phyloP scores from a whole-genome alignment of 2,888 invertebrate species.

The Myathropa florea region DNA sequence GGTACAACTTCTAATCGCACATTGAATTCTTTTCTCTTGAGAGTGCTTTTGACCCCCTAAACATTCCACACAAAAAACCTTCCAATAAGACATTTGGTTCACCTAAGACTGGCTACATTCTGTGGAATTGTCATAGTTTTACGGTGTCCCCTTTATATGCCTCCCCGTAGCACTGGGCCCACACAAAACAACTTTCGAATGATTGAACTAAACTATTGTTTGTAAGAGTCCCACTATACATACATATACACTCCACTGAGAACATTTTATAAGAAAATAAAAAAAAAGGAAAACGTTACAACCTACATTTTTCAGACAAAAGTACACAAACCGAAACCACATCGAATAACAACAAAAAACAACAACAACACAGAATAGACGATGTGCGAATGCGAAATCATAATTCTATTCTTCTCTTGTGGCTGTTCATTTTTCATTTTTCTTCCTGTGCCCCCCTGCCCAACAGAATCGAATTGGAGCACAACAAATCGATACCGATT shows the following conservation, averaged over 20 bases:
- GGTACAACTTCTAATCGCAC: conserved; percentile 26
- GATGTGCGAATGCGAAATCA: conserved; percentile 44
- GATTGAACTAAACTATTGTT: conserved; percentile 49
- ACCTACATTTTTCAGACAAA: conserved; percentile 54
- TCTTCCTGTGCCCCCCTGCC: neutral
- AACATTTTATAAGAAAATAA: neutral
- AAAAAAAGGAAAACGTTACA: conserved; percentile 35
- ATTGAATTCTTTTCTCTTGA: conserved; percentile 33
- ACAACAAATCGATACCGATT: conserved; percentile 69
- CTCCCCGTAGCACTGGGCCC: neutral
- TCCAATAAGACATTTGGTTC: conserved; percentile 25
- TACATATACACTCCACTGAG: neutral
- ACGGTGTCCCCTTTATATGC: neutral
- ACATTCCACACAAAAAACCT: conserved; percentile 8
- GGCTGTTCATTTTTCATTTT: conserved; percentile 12
- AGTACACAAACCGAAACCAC: conserved; percentile 23
- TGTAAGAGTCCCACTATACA: conserved; percentile 25
- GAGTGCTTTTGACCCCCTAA: conserved; percentile 44
- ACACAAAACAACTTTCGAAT: conserved; percentile 52
- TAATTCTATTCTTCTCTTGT: conserved; percentile 47
- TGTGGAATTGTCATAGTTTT: conserved; percentile 8
- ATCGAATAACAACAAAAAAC: conserved; percentile 4
- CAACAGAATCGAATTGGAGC: conserved; percentile 58
- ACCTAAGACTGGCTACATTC: neutral
- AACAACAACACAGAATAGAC: conserved; percentile 13